These are phyloP conservation scores for Iguana delicatissima DNA, from an alignment of 2,797 vertebrate genomes.

Conservation along the genomic window DNA sequence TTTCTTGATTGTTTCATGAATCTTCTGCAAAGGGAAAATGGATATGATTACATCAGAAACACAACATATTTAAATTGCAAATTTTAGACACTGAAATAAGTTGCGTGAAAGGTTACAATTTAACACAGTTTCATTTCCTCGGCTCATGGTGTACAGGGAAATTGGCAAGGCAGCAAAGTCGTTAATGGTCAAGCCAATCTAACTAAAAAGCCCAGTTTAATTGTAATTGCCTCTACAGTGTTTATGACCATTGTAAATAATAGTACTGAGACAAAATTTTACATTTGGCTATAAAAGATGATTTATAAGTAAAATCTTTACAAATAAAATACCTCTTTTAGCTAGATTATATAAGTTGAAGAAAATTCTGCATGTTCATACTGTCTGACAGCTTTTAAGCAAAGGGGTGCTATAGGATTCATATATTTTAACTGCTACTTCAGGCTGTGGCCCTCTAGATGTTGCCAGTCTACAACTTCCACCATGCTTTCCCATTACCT, in stretches of 20 bases:
- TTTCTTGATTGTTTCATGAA: conserved; percentile 88
- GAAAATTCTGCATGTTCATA: not conserved
- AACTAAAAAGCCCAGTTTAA: not conserved
- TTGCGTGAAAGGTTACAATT: not conserved
- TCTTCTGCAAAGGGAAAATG: conserved; percentile 80
- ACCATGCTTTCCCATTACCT: too few relatives aligned
- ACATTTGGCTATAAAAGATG: not conserved
- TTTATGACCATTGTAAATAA: not conserved
- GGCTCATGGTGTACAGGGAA: not conserved
- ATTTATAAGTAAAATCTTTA: not conserved
- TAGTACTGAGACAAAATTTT: not conserved
- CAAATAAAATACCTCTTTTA: not conserved
- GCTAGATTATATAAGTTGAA: not conserved
- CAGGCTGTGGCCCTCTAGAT: too few relatives aligned
- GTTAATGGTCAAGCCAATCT: not conserved
- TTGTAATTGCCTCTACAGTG: not conserved
- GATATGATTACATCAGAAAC: conserved; percentile 22
- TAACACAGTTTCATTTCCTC: not conserved
- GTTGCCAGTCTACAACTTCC: too few relatives aligned
- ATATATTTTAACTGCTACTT: not conserved
- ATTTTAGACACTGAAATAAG: not conserved
- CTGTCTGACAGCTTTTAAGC: not conserved
- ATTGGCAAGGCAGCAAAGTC: not conserved
- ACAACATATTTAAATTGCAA: not conserved
- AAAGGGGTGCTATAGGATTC: not conserved